Conservation (phyloP, 2,113 vertebrate species). For the Eonycteris spelaea region DNA sequence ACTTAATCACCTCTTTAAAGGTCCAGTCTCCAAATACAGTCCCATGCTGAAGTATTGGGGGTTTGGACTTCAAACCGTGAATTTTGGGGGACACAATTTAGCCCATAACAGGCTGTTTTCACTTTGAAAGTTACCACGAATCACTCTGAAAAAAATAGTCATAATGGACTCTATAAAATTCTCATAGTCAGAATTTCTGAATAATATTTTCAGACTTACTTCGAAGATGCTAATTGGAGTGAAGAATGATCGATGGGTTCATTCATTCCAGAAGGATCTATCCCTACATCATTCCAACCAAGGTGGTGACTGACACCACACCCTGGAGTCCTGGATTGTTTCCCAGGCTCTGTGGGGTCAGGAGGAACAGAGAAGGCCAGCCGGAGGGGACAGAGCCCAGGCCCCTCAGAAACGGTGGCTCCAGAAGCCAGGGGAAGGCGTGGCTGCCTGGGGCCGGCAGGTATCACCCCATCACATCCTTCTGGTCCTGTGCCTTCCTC, state of each 20-base stretch:
- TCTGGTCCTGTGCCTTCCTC: neutral
- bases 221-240: neutral
- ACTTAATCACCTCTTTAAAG: neutral
- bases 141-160: neutral
- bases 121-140: neutral
- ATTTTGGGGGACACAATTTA: neutral
- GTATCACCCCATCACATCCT: neutral
- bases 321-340: neutral
- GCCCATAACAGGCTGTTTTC: neutral
- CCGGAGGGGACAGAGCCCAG: neutral
- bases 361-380: rapidly evolving
- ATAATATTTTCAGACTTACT: neutral
- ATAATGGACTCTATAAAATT: neutral
- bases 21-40: neutral
- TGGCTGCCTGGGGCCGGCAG: neutral
- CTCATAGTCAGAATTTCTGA: neutral
- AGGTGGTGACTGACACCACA: rapidly evolving
- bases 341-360: neutral
- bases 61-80: neutral
- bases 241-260: neutral
- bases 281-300: neutral
- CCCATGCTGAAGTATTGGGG: neutral
- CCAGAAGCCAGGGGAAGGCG: neutral
- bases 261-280: neutral
- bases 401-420: neutral